Base-by-base conservation (phyloP, 2,113 vertebrate genomes). In the Sander lucioperca region DNA sequence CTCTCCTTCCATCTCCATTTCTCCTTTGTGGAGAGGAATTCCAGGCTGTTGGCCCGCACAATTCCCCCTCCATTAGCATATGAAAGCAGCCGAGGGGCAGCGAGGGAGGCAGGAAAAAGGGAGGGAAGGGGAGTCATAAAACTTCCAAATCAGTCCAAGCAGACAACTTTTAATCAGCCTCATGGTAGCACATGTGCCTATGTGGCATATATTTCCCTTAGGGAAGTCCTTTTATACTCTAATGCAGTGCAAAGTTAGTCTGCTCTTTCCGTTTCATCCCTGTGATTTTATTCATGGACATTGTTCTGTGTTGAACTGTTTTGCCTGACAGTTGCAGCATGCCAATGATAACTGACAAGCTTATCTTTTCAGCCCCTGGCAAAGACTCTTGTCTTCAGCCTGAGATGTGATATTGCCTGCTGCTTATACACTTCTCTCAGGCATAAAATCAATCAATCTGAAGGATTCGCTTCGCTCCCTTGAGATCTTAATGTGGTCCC, bases 11-110 rank as follows among this genome's bases (percentile, higher is more conserved):
- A 61, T 84, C 90, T 85, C 86, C 80, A 84, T 85, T 77, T 85
- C 86, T 88, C 67, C 84, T 90, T 91, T 93, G 90, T 91, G 88
- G 69, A 16, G 76, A 88, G 87, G 84, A 91, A 94, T 93, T 92
- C 90, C 91, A 90, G 87, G 83, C 89, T 92, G 85, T 88, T 79
- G 83, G 75, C 79, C 88, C 56, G 71, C 82, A 95, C 93, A 91
- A 93, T 94, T 51, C 67, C n/a, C 63, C 33, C 0, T 0, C 5
- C 57, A 95, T 95, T 95, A 90, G 86, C 93, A 93, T 94, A 89
- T 94, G 93, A 95, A 94, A 92, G 90, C 74, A 67, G 47, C 75
- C 10, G 45, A 80, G 74, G 81, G 86, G 88, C 74, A 80, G 84
- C n/a, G 75, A 83, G 72, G 39, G 71, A 67, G 83, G 86, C 76